A percentile compares a stretch with the other conserved stretches of the same genome.
Evolutionary conservation across 2,888 invertebrate species (phyloP).

Genomic region (Cantharis nigra): DNA sequence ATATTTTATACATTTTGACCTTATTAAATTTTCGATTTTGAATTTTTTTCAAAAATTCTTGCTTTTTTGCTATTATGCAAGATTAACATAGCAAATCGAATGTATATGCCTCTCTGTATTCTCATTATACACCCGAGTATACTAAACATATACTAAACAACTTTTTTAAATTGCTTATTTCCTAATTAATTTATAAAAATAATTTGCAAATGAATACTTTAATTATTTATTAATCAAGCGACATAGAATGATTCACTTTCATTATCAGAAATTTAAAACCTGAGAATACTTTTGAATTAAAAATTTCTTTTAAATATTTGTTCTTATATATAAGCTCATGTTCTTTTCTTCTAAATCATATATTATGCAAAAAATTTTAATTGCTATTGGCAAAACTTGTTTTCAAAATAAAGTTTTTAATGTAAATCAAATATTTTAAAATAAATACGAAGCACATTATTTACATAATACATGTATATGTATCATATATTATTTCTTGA

Average conservation of each 20-base stretch:
- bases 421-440: too few species aligned
- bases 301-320: too few species aligned
- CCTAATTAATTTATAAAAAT: background rate
- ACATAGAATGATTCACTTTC: background rate
- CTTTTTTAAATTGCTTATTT: background rate
- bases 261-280: background rate
- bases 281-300: background rate
- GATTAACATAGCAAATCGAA: background rate
- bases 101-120: background rate
- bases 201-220: background rate
- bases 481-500: too few species aligned
- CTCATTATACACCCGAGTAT: background rate
- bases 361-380: too few species aligned
- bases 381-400: too few species aligned
- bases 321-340: too few species aligned
- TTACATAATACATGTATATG: too few species aligned
- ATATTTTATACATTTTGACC: too few species aligned
- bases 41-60: background rate
- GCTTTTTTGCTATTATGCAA: background rate
- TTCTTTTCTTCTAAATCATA: too few species aligned
- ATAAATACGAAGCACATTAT: too few species aligned
- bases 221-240: background rate
- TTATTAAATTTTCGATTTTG: background rate
- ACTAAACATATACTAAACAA: background rate
- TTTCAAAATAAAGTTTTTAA: too few species aligned